These are phyloP conservation scores for Hydractinia symbiolongicarpus DNA, from an alignment of 30 jellyfish, hydroid and myxozoan species.

Conservation along the genomic window DNA sequence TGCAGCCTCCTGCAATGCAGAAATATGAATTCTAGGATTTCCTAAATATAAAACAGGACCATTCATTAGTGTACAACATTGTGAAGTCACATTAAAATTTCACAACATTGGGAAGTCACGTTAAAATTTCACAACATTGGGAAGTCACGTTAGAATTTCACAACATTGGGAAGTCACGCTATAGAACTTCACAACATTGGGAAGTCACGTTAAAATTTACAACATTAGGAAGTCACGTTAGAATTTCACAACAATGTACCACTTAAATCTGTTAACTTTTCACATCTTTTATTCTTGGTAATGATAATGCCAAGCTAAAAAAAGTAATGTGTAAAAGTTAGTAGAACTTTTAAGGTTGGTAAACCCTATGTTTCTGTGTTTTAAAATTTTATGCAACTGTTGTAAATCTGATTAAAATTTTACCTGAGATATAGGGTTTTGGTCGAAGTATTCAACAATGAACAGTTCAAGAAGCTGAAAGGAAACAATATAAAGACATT, in stretches of 20 bases:
- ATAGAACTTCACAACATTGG: no score
- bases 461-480: constrained; percentile 83
- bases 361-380: no score
- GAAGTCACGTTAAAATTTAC: no score
- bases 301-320: constrained; percentile 63
- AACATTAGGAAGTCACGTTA: no score
- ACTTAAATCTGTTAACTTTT: constrained; percentile 78
- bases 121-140: no score
- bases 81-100: no score
- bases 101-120: no score
- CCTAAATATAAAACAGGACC: constrained; percentile 32
- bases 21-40: constrained; percentile 64
- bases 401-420: neutral
- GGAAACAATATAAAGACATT: neutral
- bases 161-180: no score
- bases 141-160: no score
- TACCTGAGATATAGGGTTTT: constrained; percentile 97
- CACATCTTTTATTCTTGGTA: constrained; percentile 80
- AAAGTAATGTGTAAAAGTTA: neutral
- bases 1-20: constrained; percentile 42
- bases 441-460: constrained; percentile 86
- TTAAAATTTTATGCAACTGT: no score
- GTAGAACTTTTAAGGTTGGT: neutral
- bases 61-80: no score
- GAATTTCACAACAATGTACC: constrained; percentile 33